Evolutionary conservation across 64 coral and sea anemone species (phyloP).

Genomic region (Astreopora myriophthalma): DNA sequence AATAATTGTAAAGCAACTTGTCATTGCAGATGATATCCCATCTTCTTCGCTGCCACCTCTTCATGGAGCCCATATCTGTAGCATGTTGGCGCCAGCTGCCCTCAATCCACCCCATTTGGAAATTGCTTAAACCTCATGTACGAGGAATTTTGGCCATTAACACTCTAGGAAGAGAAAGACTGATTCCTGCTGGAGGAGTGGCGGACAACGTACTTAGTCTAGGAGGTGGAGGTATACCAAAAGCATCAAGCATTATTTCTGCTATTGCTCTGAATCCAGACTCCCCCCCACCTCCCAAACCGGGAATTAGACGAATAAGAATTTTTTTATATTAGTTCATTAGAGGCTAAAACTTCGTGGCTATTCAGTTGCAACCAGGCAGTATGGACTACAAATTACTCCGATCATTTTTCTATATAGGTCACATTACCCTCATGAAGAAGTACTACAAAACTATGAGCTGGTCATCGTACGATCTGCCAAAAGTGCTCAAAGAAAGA

Average conservation of each 20-base stretch:
- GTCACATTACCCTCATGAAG: slow-evolving; percentile 77
- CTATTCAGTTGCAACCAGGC: not conserved
- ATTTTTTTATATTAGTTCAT: too few relatives aligned
- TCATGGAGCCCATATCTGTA: slow-evolving; percentile 83
- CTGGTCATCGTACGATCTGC: slow-evolving; percentile 77
- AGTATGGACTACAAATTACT: not conserved
- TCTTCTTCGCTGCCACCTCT: slow-evolving; percentile 75
- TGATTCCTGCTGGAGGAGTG: slow-evolving; percentile 56
- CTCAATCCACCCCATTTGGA: slow-evolving; percentile 87
- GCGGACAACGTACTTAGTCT: slow-evolving; percentile 38
- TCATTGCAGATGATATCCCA: slow-evolving; percentile 73
- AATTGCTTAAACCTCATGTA: slow-evolving; percentile 79
- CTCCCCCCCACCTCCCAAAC: too few relatives aligned
- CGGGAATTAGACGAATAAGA: too few relatives aligned
- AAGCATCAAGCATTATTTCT: too few relatives aligned
- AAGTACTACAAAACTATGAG: slow-evolving; percentile 80
- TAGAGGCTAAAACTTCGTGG: too few relatives aligned
- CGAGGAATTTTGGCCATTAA: slow-evolving; percentile 81
- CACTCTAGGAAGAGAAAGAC: slow-evolving; percentile 73
- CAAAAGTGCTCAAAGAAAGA: slow-evolving; percentile 61
- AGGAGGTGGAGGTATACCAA: slow-evolving; percentile 20
- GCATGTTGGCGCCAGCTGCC: slow-evolving; percentile 76
- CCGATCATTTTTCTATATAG: not conserved
- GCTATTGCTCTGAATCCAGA: too few relatives aligned
- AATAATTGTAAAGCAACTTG: not conserved